Conservation (phyloP, 1,140 invertebrate species). For the Scylla paramamosain region DNA sequence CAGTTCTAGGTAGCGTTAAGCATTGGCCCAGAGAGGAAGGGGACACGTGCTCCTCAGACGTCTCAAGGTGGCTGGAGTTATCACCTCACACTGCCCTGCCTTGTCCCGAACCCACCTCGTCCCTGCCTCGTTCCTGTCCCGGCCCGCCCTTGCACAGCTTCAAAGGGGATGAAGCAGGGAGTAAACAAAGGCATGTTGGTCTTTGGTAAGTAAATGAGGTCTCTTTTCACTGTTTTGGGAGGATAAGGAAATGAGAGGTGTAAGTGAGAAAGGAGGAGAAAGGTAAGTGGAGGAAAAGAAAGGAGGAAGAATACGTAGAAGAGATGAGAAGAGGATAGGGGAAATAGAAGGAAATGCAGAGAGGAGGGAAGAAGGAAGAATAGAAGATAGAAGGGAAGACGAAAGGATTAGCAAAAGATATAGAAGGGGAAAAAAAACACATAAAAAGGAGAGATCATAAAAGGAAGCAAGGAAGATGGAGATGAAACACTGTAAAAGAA, state of each 20-base stretch:
- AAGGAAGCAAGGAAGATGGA: no score
- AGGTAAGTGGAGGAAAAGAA: not conserved
- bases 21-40: not conserved
- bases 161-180: not conserved
- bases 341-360: no score
- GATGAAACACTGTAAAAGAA: no score
- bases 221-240: no score
- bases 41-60: constrained; percentile 63
- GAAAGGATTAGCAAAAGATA: not conserved
- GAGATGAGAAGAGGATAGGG: not conserved
- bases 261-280: not conserved
- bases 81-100: constrained; percentile 5
- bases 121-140: not conserved
- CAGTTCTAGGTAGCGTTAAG: not conserved
- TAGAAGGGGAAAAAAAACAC: not conserved
- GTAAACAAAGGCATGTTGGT: no score
- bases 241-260: no score
- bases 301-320: not conserved
- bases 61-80: constrained; percentile 38
- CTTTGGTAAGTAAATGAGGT: no score
- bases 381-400: not conserved
- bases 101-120: not conserved
- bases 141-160: not conserved
- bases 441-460: not conserved
- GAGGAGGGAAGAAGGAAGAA: not conserved